phyloP scores from a whole-genome alignment of 2,797 vertebrate genomes.

The Lemur catta region DNA sequence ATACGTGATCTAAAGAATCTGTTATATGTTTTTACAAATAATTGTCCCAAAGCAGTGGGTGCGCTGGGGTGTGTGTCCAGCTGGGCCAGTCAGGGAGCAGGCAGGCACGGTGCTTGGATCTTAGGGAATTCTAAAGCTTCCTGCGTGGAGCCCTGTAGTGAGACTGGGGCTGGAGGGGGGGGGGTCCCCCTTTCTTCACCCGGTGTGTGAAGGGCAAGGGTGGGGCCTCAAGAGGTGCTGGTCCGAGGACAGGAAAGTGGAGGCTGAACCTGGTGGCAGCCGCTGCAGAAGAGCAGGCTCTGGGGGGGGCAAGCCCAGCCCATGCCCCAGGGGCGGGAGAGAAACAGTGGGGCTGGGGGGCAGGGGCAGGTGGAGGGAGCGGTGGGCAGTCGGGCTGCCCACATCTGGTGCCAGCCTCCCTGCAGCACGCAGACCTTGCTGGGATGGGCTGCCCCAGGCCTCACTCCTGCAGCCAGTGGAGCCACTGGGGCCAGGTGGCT shows the following conservation, averaged over 20 bases:
- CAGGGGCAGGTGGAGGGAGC: neutral
- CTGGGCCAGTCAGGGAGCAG: neutral
- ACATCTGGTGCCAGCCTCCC: too few species aligned
- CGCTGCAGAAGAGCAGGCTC: neutral
- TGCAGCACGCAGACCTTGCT: neutral
- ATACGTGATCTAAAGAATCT: fast-evolving
- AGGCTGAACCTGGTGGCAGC: too few species aligned
- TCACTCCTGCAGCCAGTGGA: neutral
- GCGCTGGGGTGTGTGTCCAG: neutral
- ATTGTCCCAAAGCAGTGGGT: fast-evolving
- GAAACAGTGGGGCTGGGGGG: neutral
- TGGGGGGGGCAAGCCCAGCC: too few species aligned
- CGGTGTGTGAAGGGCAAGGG: neutral
- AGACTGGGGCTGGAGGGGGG: neutral
- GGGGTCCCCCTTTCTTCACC: neutral
- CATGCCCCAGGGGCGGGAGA: fast-evolving
- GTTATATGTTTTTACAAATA: fast-evolving
- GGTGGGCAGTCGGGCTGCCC: neutral
- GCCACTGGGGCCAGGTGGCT: fast-evolving
- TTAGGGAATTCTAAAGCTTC: neutral
- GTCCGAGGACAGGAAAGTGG: fast-evolving
- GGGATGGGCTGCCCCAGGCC: neutral
- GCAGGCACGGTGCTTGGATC: neutral
- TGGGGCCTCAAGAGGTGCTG: neutral
- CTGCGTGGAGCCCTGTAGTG: neutral